A percentile compares a stretch with the other conserved stretches of the same genome.
phyloP scores from a whole-genome alignment of 1,140 invertebrate species.

The Lordiphosa clarofinis region DNA sequence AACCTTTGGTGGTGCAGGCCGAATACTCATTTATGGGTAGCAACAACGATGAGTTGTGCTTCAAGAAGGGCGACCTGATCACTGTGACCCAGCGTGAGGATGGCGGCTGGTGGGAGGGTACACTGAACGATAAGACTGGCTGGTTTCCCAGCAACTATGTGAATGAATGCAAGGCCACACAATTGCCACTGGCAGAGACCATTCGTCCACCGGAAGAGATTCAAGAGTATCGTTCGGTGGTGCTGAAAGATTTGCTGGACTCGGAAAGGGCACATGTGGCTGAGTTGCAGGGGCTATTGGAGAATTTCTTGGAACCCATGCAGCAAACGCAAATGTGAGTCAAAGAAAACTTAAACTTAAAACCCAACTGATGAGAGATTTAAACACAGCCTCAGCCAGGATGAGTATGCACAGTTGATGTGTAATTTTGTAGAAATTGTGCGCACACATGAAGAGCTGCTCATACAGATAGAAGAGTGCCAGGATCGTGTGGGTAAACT shows the following conservation, averaged over 20 bases:
- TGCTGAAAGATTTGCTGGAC: constrained; percentile 95
- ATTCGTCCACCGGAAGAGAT: constrained; percentile 84
- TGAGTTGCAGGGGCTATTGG: constrained; percentile 91
- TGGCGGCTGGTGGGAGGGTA: constrained; percentile 99
- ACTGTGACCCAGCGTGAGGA: constrained; percentile 95
- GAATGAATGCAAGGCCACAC: constrained; percentile 88
- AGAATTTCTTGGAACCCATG: constrained; percentile 91
- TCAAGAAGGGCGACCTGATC: constrained; percentile 97
- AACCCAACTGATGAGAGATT: neutral
- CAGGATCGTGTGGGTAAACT: constrained; percentile 94
- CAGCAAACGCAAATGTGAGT: constrained; percentile 92
- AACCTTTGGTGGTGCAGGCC: constrained; percentile 91
- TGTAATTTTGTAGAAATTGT: constrained; percentile 94
- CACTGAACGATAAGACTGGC: constrained; percentile 94
- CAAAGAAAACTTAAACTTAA: neutral
- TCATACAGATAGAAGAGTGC: constrained; percentile 89
- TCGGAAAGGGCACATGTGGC: constrained; percentile 94
- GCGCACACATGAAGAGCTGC: constrained; percentile 89
- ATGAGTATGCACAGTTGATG: constrained; percentile 92
- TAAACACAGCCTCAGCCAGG: constrained; percentile 87
- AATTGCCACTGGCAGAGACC: constrained; percentile 79
- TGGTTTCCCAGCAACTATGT: constrained; percentile 99
- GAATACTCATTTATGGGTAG: constrained; percentile 95
- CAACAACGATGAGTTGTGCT: constrained; percentile 98
- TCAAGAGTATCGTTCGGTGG: constrained; percentile 89